Percentiles rank a stretch among this genome's conserved stretches.
Evolutionary conservation across 1,140 invertebrate genomes (phyloP).

Genomic region (Caerostris darwini): DNA sequence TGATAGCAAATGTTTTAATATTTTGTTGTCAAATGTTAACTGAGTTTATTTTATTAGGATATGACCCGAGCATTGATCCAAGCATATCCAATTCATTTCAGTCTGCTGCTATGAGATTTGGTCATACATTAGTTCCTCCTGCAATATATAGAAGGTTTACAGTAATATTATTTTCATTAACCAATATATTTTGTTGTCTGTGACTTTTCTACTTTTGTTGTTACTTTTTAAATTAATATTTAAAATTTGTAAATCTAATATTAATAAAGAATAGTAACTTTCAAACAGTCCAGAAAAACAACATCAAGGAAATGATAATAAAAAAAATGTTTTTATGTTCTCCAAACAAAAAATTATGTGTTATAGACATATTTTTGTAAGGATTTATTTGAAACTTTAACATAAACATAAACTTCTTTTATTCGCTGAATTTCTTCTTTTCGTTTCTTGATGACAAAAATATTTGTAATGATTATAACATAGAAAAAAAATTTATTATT

Average conservation of each 20-base stretch:
- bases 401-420: no score
- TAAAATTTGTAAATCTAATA: background rate
- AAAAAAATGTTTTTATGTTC: no score
- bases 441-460: no score
- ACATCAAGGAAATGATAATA: no score
- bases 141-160: constrained; percentile 81
- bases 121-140: constrained; percentile 85
- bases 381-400: no score
- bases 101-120: constrained; percentile 87
- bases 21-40: background rate
- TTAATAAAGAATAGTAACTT: no score
- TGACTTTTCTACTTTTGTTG: background rate
- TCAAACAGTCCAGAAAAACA: no score
- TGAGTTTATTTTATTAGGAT: constrained; percentile 82
- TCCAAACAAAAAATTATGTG: no score
- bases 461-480: no score
- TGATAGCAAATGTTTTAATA: background rate
- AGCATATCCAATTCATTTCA: constrained; percentile 88
- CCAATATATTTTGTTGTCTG: background rate
- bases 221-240: background rate
- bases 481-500: no score
- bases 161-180: background rate
- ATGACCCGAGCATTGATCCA: constrained; percentile 86
- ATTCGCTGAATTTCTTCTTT: no score
- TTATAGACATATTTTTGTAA: no score